Percentiles rank a stretch among this genome's conserved stretches.
Conservation (phyloP, 2,797 vertebrate species). For the Esox masquinongy region DNA sequence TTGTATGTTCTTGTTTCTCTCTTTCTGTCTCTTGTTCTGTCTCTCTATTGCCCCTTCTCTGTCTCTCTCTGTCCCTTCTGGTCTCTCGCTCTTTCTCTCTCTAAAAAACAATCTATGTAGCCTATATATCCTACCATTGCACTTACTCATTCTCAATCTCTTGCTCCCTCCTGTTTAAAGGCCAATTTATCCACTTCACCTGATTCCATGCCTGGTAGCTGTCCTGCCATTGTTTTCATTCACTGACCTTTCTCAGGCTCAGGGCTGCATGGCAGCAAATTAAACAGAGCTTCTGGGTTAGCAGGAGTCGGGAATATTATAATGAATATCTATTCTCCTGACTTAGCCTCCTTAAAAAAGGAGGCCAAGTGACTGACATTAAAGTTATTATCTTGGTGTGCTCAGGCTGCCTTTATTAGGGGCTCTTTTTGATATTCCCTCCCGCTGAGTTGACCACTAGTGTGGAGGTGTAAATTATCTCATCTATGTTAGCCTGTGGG, state of each 20-base stretch:
- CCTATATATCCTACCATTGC: neutral
- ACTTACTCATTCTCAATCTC: slow-evolving; percentile 10
- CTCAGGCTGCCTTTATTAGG: neutral
- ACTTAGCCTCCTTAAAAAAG: neutral
- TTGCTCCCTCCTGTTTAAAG: slow-evolving; percentile 41
- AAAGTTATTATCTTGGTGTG: neutral
- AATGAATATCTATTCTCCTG: slow-evolving; percentile 6
- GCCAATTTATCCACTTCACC: slow-evolving; percentile 56
- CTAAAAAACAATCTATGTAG: neutral
- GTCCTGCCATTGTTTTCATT: slow-evolving; percentile 45
- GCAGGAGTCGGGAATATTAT: slow-evolving; percentile 10
- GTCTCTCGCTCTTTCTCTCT: slow-evolving; percentile 10
- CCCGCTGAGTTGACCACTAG: neutral
- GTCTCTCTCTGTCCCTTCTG: neutral
- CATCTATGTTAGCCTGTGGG: neutral
- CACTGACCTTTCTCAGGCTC: slow-evolving; percentile 52
- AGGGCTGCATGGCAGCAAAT: slow-evolving; percentile 38
- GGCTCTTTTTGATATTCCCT: neutral
- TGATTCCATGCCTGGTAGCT: slow-evolving; percentile 46
- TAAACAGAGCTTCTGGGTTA: slow-evolving; percentile 35
- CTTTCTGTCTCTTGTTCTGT: neutral
- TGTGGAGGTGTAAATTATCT: slow-evolving; percentile 2
- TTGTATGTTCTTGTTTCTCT: neutral
- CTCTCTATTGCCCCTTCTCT: neutral
- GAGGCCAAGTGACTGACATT: neutral